A percentile compares a stretch with the other conserved stretches of the same genome.
Evolutionary conservation across 64 coral and sea anemone species (phyloP).

Genomic region (Cladopsammia gracilis): DNA sequence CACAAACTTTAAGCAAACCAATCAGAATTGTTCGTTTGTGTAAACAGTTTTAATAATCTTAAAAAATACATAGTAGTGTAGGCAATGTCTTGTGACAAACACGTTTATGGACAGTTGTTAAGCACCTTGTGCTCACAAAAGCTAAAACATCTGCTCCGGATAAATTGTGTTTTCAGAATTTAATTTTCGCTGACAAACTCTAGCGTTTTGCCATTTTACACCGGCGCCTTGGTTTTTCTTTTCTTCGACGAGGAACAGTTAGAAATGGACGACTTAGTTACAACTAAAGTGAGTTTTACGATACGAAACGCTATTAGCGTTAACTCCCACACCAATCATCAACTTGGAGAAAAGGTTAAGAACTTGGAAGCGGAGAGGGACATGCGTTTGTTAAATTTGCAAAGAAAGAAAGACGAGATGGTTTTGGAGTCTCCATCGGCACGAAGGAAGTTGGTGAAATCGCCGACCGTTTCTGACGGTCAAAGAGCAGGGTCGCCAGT

Average conservation of each 20-base stretch:
- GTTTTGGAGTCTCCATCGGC: constrained; percentile 14
- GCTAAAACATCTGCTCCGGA: neutral
- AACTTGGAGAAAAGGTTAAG: constrained; percentile 71
- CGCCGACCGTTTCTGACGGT: neutral
- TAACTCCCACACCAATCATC: constrained; percentile 56
- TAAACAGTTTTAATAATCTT: neutral
- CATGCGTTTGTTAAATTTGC: constrained; percentile 73
- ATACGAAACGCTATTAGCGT: constrained; percentile 74
- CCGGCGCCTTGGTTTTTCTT: neutral
- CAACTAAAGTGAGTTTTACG: constrained; percentile 69
- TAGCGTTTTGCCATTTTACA: neutral
- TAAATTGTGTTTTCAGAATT: neutral
- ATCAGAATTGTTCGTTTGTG: neutral
- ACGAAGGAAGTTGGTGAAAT: constrained; percentile 11
- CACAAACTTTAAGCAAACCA: neutral
- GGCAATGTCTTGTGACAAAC: neutral
- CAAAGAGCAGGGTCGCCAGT: neutral
- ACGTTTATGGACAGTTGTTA: neutral
- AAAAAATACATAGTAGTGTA: neutral
- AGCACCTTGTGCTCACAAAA: neutral
- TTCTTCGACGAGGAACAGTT: neutral
- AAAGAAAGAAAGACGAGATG: constrained; percentile 81
- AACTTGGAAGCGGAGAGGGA: constrained; percentile 87
- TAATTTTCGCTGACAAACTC: neutral
- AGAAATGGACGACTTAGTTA: constrained; percentile 64